A percentile compares a stretch with the other conserved stretches of the same genome.
Conservation (phyloP, 2,113 vertebrate genomes). For the Corynorhinus townsendii region DNA sequence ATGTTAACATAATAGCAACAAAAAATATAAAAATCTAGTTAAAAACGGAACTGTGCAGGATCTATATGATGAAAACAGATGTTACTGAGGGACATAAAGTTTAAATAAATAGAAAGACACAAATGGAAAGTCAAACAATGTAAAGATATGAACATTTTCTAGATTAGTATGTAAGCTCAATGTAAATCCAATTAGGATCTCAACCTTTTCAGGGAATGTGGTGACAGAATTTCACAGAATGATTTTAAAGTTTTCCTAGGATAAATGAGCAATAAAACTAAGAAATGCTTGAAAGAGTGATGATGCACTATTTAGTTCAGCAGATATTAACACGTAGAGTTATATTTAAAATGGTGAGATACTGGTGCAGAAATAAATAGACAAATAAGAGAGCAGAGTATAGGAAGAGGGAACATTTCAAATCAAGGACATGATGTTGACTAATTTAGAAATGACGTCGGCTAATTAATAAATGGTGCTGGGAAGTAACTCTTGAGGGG, state of each 20-base stretch:
- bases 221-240: not conserved
- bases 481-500: not conserved
- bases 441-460: not conserved
- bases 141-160: not conserved
- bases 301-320: not conserved
- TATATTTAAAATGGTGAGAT: not conserved
- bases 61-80: not conserved
- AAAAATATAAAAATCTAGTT: not conserved
- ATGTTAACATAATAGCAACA: not conserved
- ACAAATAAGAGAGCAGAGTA: not conserved
- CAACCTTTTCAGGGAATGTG: not conserved
- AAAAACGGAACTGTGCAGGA: not conserved
- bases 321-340: not conserved
- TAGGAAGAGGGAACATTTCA: not conserved
- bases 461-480: not conserved
- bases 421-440: not conserved
- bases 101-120: not conserved
- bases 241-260: not conserved
- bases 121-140: not conserved
- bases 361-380: not conserved
- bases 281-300: constrained; percentile 2
- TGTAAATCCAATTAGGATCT: not conserved
- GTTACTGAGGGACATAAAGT: not conserved
- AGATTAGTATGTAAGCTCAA: not conserved
- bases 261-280: not conserved